Evolutionary conservation across 2,888 invertebrate species (phyloP).

Genomic region (Catocala sponsa): DNA sequence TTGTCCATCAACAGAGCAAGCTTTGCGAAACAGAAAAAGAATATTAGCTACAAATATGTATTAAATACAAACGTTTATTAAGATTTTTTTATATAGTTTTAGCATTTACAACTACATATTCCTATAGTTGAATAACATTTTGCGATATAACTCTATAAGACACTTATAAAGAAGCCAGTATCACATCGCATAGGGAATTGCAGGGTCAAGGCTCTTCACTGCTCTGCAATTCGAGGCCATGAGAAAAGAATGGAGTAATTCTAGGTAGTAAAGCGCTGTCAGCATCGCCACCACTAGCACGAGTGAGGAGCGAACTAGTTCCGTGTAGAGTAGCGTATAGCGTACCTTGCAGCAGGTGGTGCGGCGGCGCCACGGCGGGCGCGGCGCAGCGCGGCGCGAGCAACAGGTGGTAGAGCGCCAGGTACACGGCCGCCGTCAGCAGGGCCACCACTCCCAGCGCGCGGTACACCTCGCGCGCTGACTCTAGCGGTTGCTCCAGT

Average conservation of each 20-base stretch:
- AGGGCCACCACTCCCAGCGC: conserved; percentile 91
- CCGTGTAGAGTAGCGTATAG: background rate
- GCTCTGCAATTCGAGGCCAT: too few relatives aligned
- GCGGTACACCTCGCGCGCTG: conserved; percentile 86
- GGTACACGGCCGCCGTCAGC: conserved; percentile 90
- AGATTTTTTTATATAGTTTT: too few relatives aligned
- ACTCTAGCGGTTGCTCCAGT: conserved; percentile 74
- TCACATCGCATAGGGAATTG: too few relatives aligned
- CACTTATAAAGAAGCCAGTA: too few relatives aligned
- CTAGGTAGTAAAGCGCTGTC: too few relatives aligned
- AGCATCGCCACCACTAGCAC: too few relatives aligned
- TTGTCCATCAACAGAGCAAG: conserved; percentile 85
- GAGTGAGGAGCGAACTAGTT: too few relatives aligned
- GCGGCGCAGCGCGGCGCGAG: conserved; percentile 92
- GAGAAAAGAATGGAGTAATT: too few relatives aligned
- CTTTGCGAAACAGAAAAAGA: conserved; percentile 64
- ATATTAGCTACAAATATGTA: conserved; percentile 19
- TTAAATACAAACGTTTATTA: background rate
- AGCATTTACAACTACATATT: too few relatives aligned
- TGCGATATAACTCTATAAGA: too few relatives aligned
- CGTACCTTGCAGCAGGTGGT: conserved; percentile 90
- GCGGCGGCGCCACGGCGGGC: conserved; percentile 90
- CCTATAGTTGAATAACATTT: too few relatives aligned
- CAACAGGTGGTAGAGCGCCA: conserved; percentile 91
- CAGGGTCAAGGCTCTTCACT: too few relatives aligned